Evolutionary conservation across 1,140 invertebrate species (phyloP).

Genomic region (Pemphigus obesinymphae): DNA sequence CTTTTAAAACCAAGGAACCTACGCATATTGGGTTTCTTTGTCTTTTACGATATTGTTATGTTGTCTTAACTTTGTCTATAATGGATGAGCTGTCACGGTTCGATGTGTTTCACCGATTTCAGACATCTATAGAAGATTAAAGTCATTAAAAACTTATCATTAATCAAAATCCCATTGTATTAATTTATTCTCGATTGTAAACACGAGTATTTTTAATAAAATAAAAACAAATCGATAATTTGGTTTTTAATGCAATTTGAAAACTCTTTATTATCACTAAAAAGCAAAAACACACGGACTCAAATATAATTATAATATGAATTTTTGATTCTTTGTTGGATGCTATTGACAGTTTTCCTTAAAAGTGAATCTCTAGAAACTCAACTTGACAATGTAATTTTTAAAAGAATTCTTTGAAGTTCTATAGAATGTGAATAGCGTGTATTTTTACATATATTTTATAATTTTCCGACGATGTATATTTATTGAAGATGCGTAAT

Average conservation of each 20-base stretch:
- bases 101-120: not conserved
- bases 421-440: not conserved
- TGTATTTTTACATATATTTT: not conserved
- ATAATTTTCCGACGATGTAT: not conserved
- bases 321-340: not conserved
- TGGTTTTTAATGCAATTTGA: not conserved
- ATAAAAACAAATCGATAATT: not conserved
- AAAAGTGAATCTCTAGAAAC: constrained; percentile 2
- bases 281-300: not conserved
- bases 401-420: constrained; percentile 16
- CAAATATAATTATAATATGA: not conserved
- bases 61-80: not conserved
- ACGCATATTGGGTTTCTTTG: not conserved
- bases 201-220: no score
- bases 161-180: no score
- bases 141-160: no score
- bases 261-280: not conserved
- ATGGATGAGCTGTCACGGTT: not conserved
- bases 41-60: not conserved
- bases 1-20: not conserved
- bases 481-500: not conserved
- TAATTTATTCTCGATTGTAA: no score
- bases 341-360: constrained; percentile 8
- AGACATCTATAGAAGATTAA: no score
- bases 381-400: not conserved